Evolutionary conservation across 2,797 vertebrate genomes (phyloP), one percentile per base, ranked within the genome.

Genomic region (Sebastes flavidus): DNA sequence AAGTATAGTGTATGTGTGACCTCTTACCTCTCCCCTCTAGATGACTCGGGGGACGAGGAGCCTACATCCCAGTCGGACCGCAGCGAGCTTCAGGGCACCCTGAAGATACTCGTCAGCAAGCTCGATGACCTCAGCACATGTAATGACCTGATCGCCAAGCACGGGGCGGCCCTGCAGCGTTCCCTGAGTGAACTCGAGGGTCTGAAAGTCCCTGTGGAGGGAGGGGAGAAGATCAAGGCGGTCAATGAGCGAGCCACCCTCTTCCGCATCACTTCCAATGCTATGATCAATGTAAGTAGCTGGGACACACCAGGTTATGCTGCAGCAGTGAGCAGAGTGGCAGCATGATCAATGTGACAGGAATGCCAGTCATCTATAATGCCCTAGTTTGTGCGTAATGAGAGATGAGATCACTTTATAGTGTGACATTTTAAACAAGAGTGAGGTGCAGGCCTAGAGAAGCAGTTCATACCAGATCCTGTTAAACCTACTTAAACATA

Each of bases 221-320:
- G 97, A 30, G 95, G 97, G 0, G 99, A 99, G 93, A 99, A 98
- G 96, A 96, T 99, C 92, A 99, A 99, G 89, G 97, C 95, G 0
- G 98, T 98, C 76, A 99, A 97, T 0, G 99, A 99, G 90, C 93
- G 98, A 59, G 98, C 98, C 89, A 99, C 98, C 22, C 97, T 99
- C 89, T 99, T 99, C 95, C 96, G 99, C 82, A 99, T 99, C 96
- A 99, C 98, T 70, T 98, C 98, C 86, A 99, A 99, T 99, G 99
- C 98, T 96, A 99, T 99, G 99, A 98, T 99, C 95, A 99, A 99
- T 81, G 98, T 99, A 88, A 99, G 96, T 96, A 72, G 29, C 27
- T 20, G 18, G 11, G 16, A 13, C 54, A 14, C 70, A 73, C 10
- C 12, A 6, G 24, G 11, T 6, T 65, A 16, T 2, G 25, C 61